Evolutionary conservation across 2,888 invertebrate genomes (phyloP), one percentile per base, ranked within the genome.

Genomic region (Microplitis deprimator): DNA sequence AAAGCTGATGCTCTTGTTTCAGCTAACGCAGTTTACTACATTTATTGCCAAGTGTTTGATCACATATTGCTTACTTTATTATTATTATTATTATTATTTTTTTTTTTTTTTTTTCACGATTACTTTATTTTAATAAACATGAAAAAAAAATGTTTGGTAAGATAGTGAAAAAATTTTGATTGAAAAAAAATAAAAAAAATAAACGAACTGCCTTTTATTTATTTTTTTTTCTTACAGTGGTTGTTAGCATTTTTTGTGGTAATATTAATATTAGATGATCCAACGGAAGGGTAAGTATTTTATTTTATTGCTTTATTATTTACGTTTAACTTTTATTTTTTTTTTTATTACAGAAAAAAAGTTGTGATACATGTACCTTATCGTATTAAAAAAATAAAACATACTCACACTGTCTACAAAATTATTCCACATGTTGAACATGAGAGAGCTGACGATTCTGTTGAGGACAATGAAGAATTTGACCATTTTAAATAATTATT

Each of bases 401-500:
- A 94, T 85, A 93, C 93, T 0, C 94, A 94, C 86, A 94, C 94
- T 0, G 91, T 94, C n/a, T 94, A 92, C 90, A 94, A 94, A 87
- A 92, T 93, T 0, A 91, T 94, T 61, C 92, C 93, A 68, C 93
- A 92, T 80, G 91, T 72, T 68, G 79, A 81, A 20, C 38, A 75
- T 38, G 79, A 81, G 29, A 70, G 81, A 17, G 74, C 79, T 73
- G 74, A 80, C 29, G 78, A 83, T n/a, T 59, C 72, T 5, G 16
- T 50, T 29, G 68, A 69, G 29, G 69, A 77, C 17, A 79, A 81
- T 67, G 79, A 82, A 8, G 81, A 84, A 59, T 80, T 82, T 68
- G 81, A 82, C 67, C 82, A 83, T 73, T 82, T 75, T 62, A 83
- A 80, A 40, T 79, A 73, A 68, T 71, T 65, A 65, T 50, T 10